phyloP scores from a whole-genome alignment of 2,797 vertebrate genomes.

The Parauchenoglanis ngamensis region DNA sequence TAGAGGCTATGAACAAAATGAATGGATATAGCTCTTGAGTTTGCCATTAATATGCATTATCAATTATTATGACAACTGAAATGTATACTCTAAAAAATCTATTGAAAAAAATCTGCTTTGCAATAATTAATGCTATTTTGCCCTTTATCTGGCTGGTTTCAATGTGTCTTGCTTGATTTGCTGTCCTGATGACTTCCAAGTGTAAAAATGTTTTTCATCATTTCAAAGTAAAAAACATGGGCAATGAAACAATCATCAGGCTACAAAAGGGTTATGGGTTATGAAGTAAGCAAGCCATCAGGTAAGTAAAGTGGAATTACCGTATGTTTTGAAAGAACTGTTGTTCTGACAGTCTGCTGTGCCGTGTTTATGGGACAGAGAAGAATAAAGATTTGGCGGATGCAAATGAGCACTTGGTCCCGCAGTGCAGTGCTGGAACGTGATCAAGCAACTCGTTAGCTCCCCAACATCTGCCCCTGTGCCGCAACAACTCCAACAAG shows the following conservation, averaged over 20 bases:
- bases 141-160: neutral
- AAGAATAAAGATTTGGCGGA: constrained; percentile 44
- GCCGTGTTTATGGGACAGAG: neutral
- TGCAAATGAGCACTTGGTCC: constrained; percentile 36
- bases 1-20: neutral
- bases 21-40: neutral
- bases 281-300: constrained; percentile 7
- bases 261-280: neutral
- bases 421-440: constrained; percentile 42
- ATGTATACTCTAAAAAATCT: neutral
- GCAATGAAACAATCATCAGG: neutral
- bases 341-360: constrained; percentile 23
- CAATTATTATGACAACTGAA: neutral
- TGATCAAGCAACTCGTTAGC: constrained; percentile 54
- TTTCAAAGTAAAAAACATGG: neutral
- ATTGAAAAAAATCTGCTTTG: neutral
- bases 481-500: neutral
- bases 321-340: neutral
- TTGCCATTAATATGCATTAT: neutral
- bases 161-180: neutral
- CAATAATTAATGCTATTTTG: neutral
- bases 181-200: neutral
- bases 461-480: constrained; percentile 52
- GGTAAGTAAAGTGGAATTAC: constrained; percentile 6
- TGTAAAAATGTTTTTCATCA: neutral